Base-by-base conservation (phyloP, 2,797 vertebrate species). In the Darevskia nairensis region DNA sequence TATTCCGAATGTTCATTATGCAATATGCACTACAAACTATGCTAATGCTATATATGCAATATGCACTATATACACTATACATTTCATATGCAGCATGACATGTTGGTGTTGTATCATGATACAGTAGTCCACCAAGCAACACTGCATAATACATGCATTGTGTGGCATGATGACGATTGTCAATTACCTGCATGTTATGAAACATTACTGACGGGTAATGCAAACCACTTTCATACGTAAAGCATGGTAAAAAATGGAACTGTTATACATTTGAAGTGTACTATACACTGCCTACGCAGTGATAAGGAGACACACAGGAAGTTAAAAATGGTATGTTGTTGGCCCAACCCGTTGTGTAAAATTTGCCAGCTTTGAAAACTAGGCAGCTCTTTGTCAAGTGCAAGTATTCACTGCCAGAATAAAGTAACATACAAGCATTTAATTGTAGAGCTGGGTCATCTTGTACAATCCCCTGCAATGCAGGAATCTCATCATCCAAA, bases 1-100 rank as follows among this genome's bases (percentile, higher is more conserved):
- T 78, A 80, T 68, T 89, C 17, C 55, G 44, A 82, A 82, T 68
- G 61, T 89, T 75, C 71, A 39, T 81, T 59, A 89, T 69, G 76
- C 87, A 84, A 88, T 88, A 84, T 84, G 71, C 84, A 85, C 83
- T 82, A 86, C 72, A 81, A 69, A 69, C 61, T 76, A 81, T 82
- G 81, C 46, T 55, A 77, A 76, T 80, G 55, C 55, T 72, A 75
- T 75, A 76, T 76, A 85, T 89, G 78, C 72, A 85, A 89, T 59
- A 81, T 32, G 44, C 78, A 77, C 79, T 89, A 89, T 85, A 86
- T 76, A 82, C 66, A 89, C 10, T 81, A 69, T 89, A 81, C 46
- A 82, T 41, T 69, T 86, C 32, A 86, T 68, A 82, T 75, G 41
- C 72, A 86, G 69, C 55, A 82, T 44, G 59, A 77, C 74, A 76